phyloP scores from a whole-genome alignment of 2,113 vertebrate species.

The Pipra filicauda region DNA sequence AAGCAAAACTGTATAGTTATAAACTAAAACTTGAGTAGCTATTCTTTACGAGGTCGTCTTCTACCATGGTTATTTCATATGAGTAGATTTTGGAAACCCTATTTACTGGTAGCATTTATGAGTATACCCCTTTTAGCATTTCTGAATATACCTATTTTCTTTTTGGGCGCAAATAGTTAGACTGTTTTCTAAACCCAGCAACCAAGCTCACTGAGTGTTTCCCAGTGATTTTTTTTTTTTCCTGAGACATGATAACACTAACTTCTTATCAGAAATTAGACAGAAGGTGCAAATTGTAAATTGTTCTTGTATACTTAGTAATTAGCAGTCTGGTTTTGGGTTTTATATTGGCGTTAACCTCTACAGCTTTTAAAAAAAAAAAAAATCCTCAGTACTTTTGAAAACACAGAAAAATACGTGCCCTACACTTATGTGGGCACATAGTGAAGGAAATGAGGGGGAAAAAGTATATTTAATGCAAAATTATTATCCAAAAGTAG shows the following conservation, averaged over 20 bases:
- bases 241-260: neutral
- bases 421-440: neutral
- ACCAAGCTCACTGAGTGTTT: neutral
- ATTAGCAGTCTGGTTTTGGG: neutral
- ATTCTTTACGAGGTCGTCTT: neutral
- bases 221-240: neutral
- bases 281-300: neutral
- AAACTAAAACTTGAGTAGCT: neutral
- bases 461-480: neutral
- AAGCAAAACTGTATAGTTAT: neutral
- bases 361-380: neutral
- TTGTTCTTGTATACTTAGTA: neutral
- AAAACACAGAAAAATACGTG: neutral
- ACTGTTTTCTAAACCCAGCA: neutral
- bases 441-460: neutral
- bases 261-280: neutral
- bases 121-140: neutral
- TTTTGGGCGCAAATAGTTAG: neutral
- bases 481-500: neutral
- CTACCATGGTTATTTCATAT: neutral
- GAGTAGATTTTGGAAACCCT: neutral
- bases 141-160: neutral
- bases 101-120: neutral
- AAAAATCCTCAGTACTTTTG: neutral
- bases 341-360: neutral